A percentile compares a stretch with the other conserved stretches of the same genome.
Evolutionary conservation across 2,113 vertebrate species (phyloP).

Genomic region (Diphyllodes magnificus): DNA sequence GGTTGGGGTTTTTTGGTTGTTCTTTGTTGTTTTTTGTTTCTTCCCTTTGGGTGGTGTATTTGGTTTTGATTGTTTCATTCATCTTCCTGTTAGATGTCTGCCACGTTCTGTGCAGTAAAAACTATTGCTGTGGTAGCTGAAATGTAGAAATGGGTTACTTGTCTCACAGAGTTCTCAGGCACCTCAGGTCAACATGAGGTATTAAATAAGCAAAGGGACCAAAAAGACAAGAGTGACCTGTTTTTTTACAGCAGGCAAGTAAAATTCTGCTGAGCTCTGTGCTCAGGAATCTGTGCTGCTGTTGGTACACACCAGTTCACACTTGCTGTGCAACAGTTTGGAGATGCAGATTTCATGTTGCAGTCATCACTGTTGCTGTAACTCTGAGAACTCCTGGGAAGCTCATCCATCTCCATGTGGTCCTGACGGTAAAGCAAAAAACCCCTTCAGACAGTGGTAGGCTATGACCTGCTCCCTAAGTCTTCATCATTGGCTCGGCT

Average conservation of each 20-base stretch:
- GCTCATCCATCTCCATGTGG: background rate
- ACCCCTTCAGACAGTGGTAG: background rate
- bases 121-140: background rate
- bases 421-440: background rate
- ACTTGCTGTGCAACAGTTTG: background rate
- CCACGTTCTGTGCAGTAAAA: background rate
- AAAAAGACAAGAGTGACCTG: background rate
- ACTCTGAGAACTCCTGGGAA: background rate
- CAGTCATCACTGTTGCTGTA: background rate
- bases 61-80: background rate
- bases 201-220: background rate
- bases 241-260: background rate
- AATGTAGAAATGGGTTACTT: background rate
- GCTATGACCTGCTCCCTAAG: background rate
- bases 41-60: background rate
- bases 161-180: background rate
- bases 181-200: background rate
- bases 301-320: background rate
- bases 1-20: background rate
- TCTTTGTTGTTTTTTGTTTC: background rate
- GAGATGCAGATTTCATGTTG: background rate
- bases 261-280: background rate
- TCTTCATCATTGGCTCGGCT: background rate
- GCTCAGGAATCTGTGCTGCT: background rate
- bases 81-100: background rate